Evolutionary conservation across 2,113 vertebrate genomes (phyloP).

Genomic region (Cygnus atratus): DNA sequence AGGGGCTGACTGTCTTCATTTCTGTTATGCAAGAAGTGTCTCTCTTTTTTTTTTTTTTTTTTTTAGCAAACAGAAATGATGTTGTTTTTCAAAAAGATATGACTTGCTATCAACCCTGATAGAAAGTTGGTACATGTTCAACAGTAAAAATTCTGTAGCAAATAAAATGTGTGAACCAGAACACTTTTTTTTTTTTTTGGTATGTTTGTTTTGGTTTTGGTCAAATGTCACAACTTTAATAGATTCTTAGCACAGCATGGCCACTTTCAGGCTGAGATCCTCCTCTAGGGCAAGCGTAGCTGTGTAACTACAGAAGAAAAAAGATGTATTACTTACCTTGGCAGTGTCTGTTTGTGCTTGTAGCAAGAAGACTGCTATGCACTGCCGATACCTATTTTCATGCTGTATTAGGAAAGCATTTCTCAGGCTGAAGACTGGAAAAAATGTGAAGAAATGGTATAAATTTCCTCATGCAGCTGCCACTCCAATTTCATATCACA

Average conservation of each 20-base stretch:
- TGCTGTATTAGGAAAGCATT: constrained; percentile 90
- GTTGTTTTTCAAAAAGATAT: neutral
- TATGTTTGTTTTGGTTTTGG: neutral
- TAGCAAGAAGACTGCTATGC: constrained; percentile 85
- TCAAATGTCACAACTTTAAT: neutral
- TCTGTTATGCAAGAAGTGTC: neutral
- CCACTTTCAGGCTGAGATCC: neutral
- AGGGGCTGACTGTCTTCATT: neutral
- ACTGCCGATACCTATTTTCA: constrained; percentile 88
- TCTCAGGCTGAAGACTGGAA: constrained; percentile 81
- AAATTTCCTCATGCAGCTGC: neutral
- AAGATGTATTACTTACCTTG: constrained; percentile 75
- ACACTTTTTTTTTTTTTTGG: neutral
- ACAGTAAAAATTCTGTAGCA: neutral
- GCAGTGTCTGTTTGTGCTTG: constrained; percentile 84
- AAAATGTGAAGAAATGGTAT: neutral
- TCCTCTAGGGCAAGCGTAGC: neutral
- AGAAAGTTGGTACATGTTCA: neutral
- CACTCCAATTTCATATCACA: neutral
- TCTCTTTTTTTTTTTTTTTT: neutral
- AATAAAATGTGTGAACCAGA: neutral
- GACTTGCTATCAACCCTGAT: neutral
- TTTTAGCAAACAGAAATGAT: neutral
- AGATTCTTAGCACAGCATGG: neutral
- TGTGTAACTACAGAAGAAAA: neutral